Evolutionary conservation across 2,888 invertebrate genomes (phyloP).

Genomic region (Aphelenchoides bicaudatus): DNA sequence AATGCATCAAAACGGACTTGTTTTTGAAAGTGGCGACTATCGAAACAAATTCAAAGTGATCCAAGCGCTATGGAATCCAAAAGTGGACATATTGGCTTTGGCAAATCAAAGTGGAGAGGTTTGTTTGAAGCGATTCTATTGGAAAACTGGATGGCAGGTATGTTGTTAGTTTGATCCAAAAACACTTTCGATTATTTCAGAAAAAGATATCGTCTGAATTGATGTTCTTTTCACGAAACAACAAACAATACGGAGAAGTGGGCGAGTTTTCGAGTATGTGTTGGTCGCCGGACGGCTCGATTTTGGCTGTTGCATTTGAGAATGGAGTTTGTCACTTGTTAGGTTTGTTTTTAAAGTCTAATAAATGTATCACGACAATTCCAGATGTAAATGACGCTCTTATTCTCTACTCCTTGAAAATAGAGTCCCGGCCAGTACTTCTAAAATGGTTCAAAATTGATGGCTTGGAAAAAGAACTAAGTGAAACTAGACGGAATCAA

Average conservation of each 20-base stretch:
- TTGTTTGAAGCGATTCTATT: constrained; percentile 39
- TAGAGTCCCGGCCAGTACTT: not conserved
- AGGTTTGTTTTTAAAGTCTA: too few species aligned
- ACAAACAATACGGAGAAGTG: constrained; percentile 6
- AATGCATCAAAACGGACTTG: too few species aligned
- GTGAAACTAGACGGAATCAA: not conserved
- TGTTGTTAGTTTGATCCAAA: not conserved
- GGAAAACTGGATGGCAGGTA: constrained; percentile 56
- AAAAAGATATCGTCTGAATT: constrained; percentile 19
- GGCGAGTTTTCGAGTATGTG: constrained; percentile 25
- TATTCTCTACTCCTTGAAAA: constrained; percentile 14
- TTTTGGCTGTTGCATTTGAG: constrained; percentile 40
- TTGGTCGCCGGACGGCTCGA: constrained; percentile 42
- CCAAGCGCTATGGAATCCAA: constrained; percentile 37
- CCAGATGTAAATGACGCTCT: constrained; percentile 30
- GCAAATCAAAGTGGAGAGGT: constrained; percentile 47
- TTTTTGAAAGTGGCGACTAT: too few species aligned
- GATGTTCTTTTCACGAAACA: constrained; percentile 12
- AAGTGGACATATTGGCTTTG: constrained; percentile 42
- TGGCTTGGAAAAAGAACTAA: not conserved
- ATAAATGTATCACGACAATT: too few species aligned
- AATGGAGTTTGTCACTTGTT: constrained; percentile 40
- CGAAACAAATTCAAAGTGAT: constrained; percentile 26
- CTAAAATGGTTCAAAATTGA: constrained; percentile 10
- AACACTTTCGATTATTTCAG: constrained; percentile 14